Base-by-base conservation (phyloP, 1,140 invertebrate genomes). In the Wiebesia pumilae region DNA sequence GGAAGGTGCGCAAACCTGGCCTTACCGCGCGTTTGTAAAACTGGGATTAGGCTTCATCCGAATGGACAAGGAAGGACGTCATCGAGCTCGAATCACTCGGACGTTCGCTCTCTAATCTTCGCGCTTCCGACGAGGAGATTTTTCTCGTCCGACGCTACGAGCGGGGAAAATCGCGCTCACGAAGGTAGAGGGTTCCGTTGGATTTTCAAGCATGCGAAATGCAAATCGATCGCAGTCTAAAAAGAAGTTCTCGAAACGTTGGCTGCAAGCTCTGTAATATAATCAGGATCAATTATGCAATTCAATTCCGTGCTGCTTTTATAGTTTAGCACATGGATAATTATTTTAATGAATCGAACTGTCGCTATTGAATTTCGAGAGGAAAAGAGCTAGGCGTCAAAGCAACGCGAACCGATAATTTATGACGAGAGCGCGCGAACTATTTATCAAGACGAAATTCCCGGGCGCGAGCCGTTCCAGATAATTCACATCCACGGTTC, bases 261-360 rank as follows among this genome's bases (percentile, higher is more conserved):
- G 30, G 71, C 21, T 43, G 7, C 38, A 75, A 71, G 40, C 69
- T 38, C 12, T 73, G 69, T 73, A 73, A 73, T 40, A 40, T 35
- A 73, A 73, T 73, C 69, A 33, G 35, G 35, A 35, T 73, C 35
- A 33, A 73, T 40, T 40, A 21, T 73, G 35, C 69, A 73, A 73
- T 40, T 33, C 33, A 35, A 73, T 38, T 12, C 43, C 43, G 51
- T 21, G 16, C 24, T 24, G 3, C 58, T 62, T 62, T 62, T 4
- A 27, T 27, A 62, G 58, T 24, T 62, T n/a, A 24, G 24, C 38
- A 7, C 24, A 27, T 1, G 1, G 71, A 12, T 75, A 75, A 75
- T 75, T 75, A 75, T 75, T 75, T 75, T 75, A 27, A 75, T 75
- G n/a, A 75, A 43, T 38, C 35, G 35, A 71, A 38, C 69, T 4